phyloP scores from a whole-genome alignment of 2,113 vertebrate genomes.

The Ia io region DNA sequence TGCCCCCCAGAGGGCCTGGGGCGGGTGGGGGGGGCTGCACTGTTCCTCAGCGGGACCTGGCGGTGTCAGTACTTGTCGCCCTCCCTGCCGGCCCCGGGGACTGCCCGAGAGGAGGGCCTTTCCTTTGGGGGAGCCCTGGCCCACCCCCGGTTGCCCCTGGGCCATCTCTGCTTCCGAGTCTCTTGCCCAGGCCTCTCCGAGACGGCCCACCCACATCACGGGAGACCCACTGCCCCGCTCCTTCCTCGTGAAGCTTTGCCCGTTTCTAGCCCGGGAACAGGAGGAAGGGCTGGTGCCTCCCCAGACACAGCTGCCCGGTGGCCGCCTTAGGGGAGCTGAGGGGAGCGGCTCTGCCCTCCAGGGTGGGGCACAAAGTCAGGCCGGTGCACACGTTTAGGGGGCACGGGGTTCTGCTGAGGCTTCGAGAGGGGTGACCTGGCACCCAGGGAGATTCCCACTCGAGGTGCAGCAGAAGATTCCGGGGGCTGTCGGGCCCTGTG shows the following conservation, averaged over 20 bases:
- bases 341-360: too few species aligned
- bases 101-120: background rate
- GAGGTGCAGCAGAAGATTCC: background rate
- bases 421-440: background rate
- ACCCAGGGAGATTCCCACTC: background rate
- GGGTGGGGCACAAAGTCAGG: background rate
- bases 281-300: background rate
- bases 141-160: background rate
- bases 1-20: background rate
- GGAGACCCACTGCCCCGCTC: background rate
- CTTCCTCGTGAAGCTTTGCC: background rate
- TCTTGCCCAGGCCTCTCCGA: background rate
- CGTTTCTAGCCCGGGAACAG: background rate
- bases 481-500: background rate
- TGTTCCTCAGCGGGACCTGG: background rate
- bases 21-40: accelerated
- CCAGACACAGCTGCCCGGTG: background rate
- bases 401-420: background rate
- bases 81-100: background rate
- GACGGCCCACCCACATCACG: background rate
- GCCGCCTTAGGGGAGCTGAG: background rate
- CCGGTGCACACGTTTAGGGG: background rate
- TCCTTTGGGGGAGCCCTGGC: background rate
- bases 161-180: background rate
- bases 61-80: background rate